Evolutionary conservation across 2,888 invertebrate species (phyloP).

Genomic region (Aporophyla nigra): DNA sequence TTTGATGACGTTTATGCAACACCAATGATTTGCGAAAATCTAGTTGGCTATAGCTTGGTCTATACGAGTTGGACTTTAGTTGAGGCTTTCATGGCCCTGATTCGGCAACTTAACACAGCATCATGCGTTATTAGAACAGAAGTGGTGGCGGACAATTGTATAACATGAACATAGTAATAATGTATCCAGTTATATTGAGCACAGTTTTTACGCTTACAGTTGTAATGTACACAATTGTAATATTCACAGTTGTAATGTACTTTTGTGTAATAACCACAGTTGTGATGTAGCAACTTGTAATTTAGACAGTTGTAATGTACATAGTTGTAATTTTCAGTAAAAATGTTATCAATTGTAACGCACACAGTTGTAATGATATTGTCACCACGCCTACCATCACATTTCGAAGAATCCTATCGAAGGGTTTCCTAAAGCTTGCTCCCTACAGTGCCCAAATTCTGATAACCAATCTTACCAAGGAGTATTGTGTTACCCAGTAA

Average conservation of each 20-base stretch:
- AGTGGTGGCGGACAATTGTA: not conserved
- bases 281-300: not conserved
- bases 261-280: no score
- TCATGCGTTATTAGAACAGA: not conserved
- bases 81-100: not conserved
- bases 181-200: not conserved
- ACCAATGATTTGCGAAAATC: constrained; percentile 4
- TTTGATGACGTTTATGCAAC: not conserved
- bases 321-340: not conserved
- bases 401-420: not conserved
- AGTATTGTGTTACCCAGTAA: no score
- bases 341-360: not conserved
- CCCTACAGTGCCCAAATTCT: no score
- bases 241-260: not conserved
- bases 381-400: no score
- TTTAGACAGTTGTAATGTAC: not conserved
- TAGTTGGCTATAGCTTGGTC: not conserved
- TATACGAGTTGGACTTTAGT: not conserved
- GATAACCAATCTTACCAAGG: no score
- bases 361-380: not conserved
- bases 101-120: not conserved
- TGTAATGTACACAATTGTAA: not conserved
- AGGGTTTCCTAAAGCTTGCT: not conserved
- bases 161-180: not conserved
- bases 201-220: no score